Base-by-base conservation (phyloP, 2,797 vertebrate species). In the Potorous gilbertii region DNA sequence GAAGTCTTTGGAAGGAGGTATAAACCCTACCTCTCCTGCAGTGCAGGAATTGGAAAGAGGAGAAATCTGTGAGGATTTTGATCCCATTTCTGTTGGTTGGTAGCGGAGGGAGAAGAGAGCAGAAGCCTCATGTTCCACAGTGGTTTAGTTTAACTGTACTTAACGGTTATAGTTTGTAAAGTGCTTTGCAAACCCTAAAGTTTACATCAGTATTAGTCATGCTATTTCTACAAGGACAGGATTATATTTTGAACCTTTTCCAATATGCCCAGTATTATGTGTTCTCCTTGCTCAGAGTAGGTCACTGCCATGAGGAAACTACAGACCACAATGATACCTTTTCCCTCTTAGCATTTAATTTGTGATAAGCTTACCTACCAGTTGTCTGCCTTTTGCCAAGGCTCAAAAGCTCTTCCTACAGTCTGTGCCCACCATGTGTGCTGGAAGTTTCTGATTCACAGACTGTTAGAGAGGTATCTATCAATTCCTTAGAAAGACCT, bases 301-400 rank as follows among this genome's bases (percentile, higher is more conserved):
- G 56, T 50, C 54, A 92, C 93, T 90, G 91, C 93, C 52, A 55
- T 93, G 29, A 5, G 24, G 91, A 62, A 94, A 90, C 21, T 93
- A 90, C 10, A 57, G 54, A 90, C n/a, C 57, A 16, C 54, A 91
- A 54, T 90, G 91, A 94, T 55, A 28, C 74, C 14, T 56, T 55
- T 94, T 94, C 93, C 91, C 18, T 21, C 55, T 27, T 46, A 34
- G 31, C 34, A 92, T 90, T 92, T 59, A 59, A 21, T 50, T 95
- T 34, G 62, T 54, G 90, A 1, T 52, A 66, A n/a, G 31, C 12
- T 55, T 31, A 57, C 50, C 81, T 93, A n/a, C 31, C 34, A 89
- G n/a, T 81, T 81, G 18, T 46, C 21, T 87, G 74, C 40, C 74
- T 27, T 46, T 87, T 87, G 24, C 21, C 9, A 24, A 87, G 8